Percentiles rank a stretch among this genome's conserved stretches.
phyloP scores from a whole-genome alignment of 2,888 invertebrate species.

The Oligia strigilis region DNA sequence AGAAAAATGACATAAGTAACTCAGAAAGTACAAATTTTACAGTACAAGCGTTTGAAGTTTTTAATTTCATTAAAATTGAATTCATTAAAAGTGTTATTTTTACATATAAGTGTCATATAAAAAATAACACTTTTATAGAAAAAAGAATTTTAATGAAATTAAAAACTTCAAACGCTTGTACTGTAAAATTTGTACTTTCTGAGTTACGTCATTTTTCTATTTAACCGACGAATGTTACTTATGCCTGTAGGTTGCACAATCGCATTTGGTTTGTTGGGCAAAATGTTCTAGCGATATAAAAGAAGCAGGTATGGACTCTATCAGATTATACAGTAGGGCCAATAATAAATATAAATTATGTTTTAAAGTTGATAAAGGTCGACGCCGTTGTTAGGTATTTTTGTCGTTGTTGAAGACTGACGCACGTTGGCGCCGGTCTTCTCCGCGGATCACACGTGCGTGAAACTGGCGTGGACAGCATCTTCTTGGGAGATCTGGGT shows the following conservation, averaged over 20 bases:
- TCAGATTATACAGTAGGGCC: neutral
- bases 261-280: neutral
- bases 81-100: no score
- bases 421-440: conserved; percentile 85
- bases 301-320: neutral
- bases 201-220: no score
- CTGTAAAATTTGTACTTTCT: no score
- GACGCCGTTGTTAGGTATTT: conserved; percentile 86
- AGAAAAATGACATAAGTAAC: no score
- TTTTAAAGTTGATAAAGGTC: conserved; percentile 87
- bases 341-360: neutral
- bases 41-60: no score
- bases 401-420: conserved; percentile 93
- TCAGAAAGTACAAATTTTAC: no score
- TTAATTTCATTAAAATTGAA: no score
- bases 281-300: neutral
- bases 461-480: conserved; percentile 95
- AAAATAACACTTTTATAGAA: no score
- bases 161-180: no score
- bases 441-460: conserved; percentile 95
- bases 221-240: no score
- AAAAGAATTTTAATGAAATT: no score
- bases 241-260: neutral
- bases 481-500: conserved; percentile 94
- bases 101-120: no score